Base-by-base conservation (phyloP, 2,888 invertebrate species). In the Noctuana brunneofusca region DNA sequence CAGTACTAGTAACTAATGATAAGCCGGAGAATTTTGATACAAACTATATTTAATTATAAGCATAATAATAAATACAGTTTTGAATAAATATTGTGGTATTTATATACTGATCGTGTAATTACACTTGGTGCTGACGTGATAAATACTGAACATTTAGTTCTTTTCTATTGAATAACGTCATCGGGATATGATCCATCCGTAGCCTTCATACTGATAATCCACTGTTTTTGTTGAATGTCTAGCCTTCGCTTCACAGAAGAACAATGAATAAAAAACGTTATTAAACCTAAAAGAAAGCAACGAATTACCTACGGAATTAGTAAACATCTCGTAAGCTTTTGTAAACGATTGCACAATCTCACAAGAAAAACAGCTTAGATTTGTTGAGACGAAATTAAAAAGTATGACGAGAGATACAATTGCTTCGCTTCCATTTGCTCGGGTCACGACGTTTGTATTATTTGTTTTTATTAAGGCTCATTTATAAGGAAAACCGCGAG, bases 371-470 rank as follows among this genome's bases (percentile, higher is more conserved):
- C 56, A 56, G 57, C 50, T 63, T 32, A 46, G 53, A 58, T 65
- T 63, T 78, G 80, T 79, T 75, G 73, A 75, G 77, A 81, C 84
- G 76, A 85, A 87, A 87, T 88, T 88, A 87, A 87, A 87, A 84
- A 88, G 82, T 84, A 85, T 86, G 86, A 87, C 84, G 83, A 84
- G 79, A 83, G 79, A 83, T 86, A 86, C 82, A 88, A 88, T 87
- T 86, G 83, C 80, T 81, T 78, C 74, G 75, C 79, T 83, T 83
- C 86, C 83, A 86, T 86, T 85, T 80, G 78, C 78, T 75, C 73
- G 79, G 78, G 79, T 83, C 76, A 76, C 75, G 78, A 78, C 78
- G 82, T 78, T 73, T 76, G 78, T 81, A 83, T 84, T 81, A 80
- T 86, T 85, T 84, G 81, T 84, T 84, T 83, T 83, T 81, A 81